A percentile compares a stretch with the other conserved stretches of the same genome.
These are phyloP conservation scores for Hystrix brachyura DNA, from an alignment of 2,113 vertebrate species.

Conservation along the genomic window DNA sequence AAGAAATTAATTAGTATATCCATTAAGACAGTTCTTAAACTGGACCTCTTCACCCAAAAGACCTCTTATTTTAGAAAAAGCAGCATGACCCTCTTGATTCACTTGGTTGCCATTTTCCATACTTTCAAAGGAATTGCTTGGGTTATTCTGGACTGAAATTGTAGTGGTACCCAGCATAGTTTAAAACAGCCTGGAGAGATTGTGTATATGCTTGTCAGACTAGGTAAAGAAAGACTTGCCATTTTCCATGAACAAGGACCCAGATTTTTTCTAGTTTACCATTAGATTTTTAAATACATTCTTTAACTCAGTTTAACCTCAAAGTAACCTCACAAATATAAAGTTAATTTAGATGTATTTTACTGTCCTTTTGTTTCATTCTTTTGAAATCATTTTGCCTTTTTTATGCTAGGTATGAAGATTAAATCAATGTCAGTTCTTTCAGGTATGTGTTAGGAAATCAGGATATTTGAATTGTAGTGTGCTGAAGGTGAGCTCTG, in stretches of 20 bases:
- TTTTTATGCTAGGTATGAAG: conserved; percentile 54
- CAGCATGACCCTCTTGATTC: conserved; percentile 61
- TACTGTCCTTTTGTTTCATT: conserved; percentile 55
- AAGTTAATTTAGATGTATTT: conserved; percentile 63
- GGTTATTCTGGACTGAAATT: conserved; percentile 50
- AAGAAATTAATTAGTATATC: conserved; percentile 74
- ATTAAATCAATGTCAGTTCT: conserved; percentile 61
- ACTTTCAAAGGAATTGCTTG: conserved; percentile 55
- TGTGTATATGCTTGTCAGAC: background rate
- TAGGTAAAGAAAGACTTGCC: conserved; percentile 24
- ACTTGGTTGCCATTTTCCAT: conserved; percentile 69
- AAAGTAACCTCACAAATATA: conserved; percentile 54
- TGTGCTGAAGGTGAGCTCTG: conserved; percentile 43
- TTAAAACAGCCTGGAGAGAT: conserved; percentile 27
- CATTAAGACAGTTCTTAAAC: conserved; percentile 62
- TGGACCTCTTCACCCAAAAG: conserved; percentile 56
- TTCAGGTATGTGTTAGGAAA: conserved; percentile 24
- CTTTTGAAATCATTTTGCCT: conserved; percentile 70
- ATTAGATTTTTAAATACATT: conserved; percentile 57
- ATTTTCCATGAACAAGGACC: conserved; percentile 40
- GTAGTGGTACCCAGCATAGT: background rate
- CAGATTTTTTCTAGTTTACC: conserved; percentile 52
- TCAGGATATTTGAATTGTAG: conserved; percentile 48
- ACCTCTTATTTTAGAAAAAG: conserved; percentile 68
- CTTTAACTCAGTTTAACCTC: conserved; percentile 56